A percentile compares a stretch with the other conserved stretches of the same genome.
Evolutionary conservation across 1,140 invertebrate genomes (phyloP).

Genomic region (Aleiodes sp.): DNA sequence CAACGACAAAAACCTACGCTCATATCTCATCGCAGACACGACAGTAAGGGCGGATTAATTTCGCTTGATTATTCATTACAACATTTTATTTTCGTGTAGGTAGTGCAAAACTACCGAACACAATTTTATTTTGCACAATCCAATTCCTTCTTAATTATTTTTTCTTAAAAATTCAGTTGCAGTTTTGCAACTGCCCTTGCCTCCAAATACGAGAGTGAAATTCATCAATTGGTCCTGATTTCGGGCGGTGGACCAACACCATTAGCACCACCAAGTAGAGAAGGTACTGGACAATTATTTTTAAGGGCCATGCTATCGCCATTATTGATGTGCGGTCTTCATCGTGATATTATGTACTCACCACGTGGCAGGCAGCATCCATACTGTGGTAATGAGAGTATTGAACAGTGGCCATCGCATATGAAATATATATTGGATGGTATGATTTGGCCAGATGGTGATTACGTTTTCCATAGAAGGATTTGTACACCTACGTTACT

Average conservation of each 20-base stretch:
- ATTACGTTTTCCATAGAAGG: constrained; percentile 75
- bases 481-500: constrained; percentile 76
- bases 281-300: constrained; percentile 65
- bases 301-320: constrained; percentile 65
- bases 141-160: background rate
- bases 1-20: constrained; percentile 10
- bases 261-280: constrained; percentile 69
- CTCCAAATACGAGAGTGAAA: constrained; percentile 69
- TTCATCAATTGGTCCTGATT: constrained; percentile 75
- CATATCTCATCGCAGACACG: background rate
- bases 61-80: background rate
- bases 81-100: constrained; percentile 17
- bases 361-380: constrained; percentile 69
- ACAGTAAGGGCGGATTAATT: constrained; percentile 22
- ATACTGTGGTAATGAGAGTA: constrained; percentile 66
- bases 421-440: constrained; percentile 72
- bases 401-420: constrained; percentile 67
- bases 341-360: constrained; percentile 66
- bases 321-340: constrained; percentile 67
- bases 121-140: background rate
- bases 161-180: constrained; percentile 65
- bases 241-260: constrained; percentile 79
- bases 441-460: constrained; percentile 77
- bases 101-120: constrained; percentile 8
- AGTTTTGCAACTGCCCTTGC: constrained; percentile 76